A percentile compares a stretch with the other conserved stretches of the same genome.
Evolutionary conservation across 2,113 vertebrate genomes (phyloP).

Genomic region (Xenopus laevis): DNA sequence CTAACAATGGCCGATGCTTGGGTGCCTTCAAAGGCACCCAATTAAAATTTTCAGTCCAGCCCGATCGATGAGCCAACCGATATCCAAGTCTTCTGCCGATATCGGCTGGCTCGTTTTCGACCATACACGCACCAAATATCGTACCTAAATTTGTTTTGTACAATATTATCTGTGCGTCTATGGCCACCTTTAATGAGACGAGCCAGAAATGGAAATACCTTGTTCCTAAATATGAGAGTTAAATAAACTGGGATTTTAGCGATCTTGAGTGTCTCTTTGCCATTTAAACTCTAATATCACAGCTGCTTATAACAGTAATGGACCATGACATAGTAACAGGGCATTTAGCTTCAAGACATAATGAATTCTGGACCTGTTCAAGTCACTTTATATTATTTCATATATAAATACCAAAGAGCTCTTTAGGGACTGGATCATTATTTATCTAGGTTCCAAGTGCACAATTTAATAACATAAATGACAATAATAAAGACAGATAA

Average conservation of each 20-base stretch:
- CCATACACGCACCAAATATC: no score
- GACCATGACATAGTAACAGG: constrained; percentile 21
- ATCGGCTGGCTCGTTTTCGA: no score
- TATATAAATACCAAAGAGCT: constrained; percentile 3
- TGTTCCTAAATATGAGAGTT: constrained; percentile 5
- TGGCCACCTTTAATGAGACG: constrained; percentile 39
- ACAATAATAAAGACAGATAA: constrained; percentile 8
- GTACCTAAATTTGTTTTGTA: no score
- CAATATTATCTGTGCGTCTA: no score
- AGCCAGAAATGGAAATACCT: constrained; percentile 22
- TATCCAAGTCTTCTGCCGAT: no score
- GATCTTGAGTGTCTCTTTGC: constrained; percentile 3
- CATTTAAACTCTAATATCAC: constrained; percentile 15
- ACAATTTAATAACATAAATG: constrained; percentile 6
- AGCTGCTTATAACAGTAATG: constrained; percentile 13
- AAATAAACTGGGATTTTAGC: constrained; percentile 6
- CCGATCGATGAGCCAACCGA: no score
- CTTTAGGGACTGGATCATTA: constrained; percentile 5
- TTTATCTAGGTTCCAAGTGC: background rate
- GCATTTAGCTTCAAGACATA: constrained; percentile 11
- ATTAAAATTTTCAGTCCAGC: no score
- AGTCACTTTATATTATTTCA: constrained; percentile 11
- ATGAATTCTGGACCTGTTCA: constrained; percentile 4
- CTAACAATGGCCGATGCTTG: no score
- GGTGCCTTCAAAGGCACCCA: no score